These are phyloP conservation scores for Tursiops truncatus DNA, from an alignment of 2,113 vertebrate species.

Conservation along the genomic window DNA sequence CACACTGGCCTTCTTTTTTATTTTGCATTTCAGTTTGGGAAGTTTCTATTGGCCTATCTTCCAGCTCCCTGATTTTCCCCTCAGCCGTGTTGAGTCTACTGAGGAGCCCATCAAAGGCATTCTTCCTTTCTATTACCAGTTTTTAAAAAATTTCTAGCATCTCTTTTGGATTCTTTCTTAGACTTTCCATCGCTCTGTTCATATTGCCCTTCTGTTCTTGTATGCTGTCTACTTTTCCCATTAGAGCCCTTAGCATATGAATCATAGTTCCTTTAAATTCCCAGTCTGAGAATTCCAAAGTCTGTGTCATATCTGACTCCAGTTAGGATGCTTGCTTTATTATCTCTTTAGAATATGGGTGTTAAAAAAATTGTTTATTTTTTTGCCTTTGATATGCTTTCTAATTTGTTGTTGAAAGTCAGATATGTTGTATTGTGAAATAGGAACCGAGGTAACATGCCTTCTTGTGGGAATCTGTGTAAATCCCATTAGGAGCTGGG, in stretches of 20 bases:
- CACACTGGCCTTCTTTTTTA: background rate
- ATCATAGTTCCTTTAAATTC: background rate
- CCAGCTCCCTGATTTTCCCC: background rate
- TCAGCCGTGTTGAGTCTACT: background rate
- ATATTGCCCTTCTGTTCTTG: background rate
- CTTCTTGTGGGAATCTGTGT: background rate
- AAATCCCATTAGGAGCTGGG: background rate
- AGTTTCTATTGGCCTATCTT: background rate
- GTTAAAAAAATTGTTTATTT: background rate
- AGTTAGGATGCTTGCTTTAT: background rate
- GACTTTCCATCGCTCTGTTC: background rate
- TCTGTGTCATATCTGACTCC: background rate
- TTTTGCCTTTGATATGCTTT: background rate
- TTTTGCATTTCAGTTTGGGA: background rate
- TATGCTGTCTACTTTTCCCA: background rate
- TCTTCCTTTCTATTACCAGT: background rate
- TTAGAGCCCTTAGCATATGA: background rate
- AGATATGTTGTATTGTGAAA: background rate
- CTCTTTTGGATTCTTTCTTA: background rate
- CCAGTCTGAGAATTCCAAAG: background rate
- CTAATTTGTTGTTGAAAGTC: background rate
- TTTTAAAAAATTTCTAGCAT: background rate
- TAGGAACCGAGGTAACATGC: background rate
- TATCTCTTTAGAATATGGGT: background rate
- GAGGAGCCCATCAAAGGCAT: background rate